Conservation (phyloP, 2,797 vertebrate genomes). For the Premnoplex brunnescens region DNA sequence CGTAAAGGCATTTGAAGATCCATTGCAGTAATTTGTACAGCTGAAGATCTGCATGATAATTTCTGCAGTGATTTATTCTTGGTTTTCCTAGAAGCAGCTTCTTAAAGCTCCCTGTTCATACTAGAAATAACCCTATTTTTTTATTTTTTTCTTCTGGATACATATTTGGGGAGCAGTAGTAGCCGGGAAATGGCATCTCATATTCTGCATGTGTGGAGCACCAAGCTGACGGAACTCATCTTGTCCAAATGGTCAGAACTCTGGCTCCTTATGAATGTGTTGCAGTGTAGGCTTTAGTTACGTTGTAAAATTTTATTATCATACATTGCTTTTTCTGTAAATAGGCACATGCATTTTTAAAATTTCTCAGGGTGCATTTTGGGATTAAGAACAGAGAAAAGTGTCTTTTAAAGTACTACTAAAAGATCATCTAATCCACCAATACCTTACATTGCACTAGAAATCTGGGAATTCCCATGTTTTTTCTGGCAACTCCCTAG, state of each 20-base stretch:
- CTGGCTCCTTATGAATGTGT: not conserved
- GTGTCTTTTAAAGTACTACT: not conserved
- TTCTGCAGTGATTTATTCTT: not conserved
- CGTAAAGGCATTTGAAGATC: not conserved
- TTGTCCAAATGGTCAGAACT: not conserved
- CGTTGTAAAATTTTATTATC: not conserved
- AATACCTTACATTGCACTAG: not conserved
- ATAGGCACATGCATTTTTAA: not conserved
- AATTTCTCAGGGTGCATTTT: not conserved
- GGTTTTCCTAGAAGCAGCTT: not conserved
- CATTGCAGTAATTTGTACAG: not conserved
- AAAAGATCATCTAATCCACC: not conserved
- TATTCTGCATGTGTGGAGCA: accelerated
- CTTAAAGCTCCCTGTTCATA: not conserved
- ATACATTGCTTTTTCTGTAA: not conserved
- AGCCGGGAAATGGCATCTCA: not conserved
- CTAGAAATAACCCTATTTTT: not conserved
- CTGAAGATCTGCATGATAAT: not conserved
- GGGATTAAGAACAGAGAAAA: not conserved
- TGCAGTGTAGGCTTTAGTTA: not conserved
- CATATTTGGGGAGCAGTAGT: not conserved
- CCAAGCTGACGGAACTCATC: not conserved
- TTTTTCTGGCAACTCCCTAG: constrained; percentile 38
- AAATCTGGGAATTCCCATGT: constrained; percentile 53
- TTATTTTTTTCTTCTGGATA: not conserved